Base-by-base conservation (phyloP, 2,888 invertebrate genomes). In the Athalia circularis region DNA sequence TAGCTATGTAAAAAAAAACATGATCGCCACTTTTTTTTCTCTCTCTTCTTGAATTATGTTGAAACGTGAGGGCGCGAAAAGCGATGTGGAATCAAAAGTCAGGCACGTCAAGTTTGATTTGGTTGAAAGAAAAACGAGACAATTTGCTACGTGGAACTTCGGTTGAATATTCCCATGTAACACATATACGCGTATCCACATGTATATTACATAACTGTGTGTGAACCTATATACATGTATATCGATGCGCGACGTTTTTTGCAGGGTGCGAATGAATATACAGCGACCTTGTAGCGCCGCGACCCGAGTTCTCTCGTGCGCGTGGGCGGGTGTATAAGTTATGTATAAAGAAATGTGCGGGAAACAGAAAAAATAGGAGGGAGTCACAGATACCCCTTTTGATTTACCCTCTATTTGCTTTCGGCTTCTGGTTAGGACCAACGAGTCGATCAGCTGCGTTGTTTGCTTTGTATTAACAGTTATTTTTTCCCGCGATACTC, bases 401-500 rank as follows among this genome's bases (percentile, higher is more conserved):
- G 54, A 72, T 59, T 59, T n/a, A 59, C 72, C 72, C 57, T 45
- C 11, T 72, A 72, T 72, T 72, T 72, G 47, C 59, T 57, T 45
- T 57, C 13, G 59, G 47, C 59, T 57, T 45, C 45, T 9, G 59
- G 45, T n/a, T 72, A 3, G n/a, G 13, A 72, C 72, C n/a, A n/a
- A 59, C 72, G 8, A 72, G 6, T 45, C 59, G 45, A 13, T 13
- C 47, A 43, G 59, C 11, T 72, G 3, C 13, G 59, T 59, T 47
- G 52, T 52, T 29, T 52, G 54, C 13, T 59, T 47, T 13, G 3
- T 59, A 7, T 13, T 48, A 59, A 72, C 54, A 54, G 29, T 29
- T 29, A 13, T 67, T 13, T 7, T 54, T 43, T 52, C 3, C n/a
- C 54, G 54, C 54, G 4, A n/a, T 29, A 29, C 29, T 29, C 29